phyloP scores from a whole-genome alignment of 1,140 invertebrate genomes.

The Mercenaria mercenaria region DNA sequence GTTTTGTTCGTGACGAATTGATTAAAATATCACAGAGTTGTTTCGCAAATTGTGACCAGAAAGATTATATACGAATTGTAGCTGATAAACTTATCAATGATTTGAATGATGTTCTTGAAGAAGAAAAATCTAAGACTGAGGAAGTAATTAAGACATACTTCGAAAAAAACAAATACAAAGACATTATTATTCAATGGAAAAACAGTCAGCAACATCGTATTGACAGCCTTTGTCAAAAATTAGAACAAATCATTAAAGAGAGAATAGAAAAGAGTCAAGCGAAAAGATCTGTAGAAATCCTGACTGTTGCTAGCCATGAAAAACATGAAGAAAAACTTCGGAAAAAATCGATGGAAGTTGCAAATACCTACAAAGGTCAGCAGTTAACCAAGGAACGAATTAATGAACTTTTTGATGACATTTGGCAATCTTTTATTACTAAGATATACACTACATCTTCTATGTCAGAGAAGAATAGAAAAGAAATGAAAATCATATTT shows the following conservation, averaged over 20 bases:
- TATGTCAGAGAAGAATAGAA: not conserved
- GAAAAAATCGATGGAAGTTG: not conserved
- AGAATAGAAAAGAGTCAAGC: not conserved
- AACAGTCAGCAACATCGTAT: not conserved
- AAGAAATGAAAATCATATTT: not conserved
- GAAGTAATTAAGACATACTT: not conserved
- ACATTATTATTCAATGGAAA: constrained; percentile 1
- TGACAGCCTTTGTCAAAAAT: not conserved
- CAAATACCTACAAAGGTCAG: not conserved
- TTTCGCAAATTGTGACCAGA: not conserved
- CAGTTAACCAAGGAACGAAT: not conserved
- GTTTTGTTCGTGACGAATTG: not conserved
- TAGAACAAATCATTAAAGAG: not conserved
- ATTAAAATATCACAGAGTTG: not conserved
- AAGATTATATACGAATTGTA: not conserved
- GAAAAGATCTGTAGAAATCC: not conserved
- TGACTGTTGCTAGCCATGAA: not conserved
- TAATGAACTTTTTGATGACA: not conserved
- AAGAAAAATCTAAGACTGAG: not conserved
- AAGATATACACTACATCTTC: not conserved
- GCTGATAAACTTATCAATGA: not conserved
- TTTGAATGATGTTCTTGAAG: not conserved
- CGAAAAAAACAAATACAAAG: not conserved
- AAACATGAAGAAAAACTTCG: not conserved
- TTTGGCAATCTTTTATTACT: not conserved